phyloP scores from a whole-genome alignment of 2,113 vertebrate species.

The Corythornis vintsioides region DNA sequence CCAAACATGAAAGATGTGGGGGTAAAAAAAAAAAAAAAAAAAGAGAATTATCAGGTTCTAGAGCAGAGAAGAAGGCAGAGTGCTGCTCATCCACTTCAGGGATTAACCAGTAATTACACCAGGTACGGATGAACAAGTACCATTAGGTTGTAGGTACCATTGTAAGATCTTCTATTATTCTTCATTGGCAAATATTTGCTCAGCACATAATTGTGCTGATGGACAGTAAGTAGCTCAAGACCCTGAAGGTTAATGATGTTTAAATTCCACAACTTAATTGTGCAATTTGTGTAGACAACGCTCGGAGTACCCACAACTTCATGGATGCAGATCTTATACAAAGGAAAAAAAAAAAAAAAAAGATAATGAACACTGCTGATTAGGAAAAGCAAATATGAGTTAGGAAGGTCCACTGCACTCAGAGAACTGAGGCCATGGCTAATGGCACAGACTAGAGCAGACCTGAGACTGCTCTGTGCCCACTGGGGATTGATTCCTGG shows the following conservation, averaged over 20 bases:
- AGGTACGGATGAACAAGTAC: not conserved
- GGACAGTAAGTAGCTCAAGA: not conserved
- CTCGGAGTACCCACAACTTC: not conserved
- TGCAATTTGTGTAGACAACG: not conserved
- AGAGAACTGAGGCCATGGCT: not conserved
- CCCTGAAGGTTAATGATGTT: not conserved
- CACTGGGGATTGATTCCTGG: not conserved
- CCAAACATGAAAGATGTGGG: not conserved
- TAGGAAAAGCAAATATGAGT: not conserved
- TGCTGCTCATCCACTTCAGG: not conserved
- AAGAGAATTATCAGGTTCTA: not conserved
- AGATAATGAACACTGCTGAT: not conserved
- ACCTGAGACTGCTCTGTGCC: not conserved
- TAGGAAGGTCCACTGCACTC: not conserved
- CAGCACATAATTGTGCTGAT: accelerated
- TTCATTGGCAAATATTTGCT: not conserved
- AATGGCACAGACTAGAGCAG: not conserved
- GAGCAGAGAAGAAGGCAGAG: not conserved
- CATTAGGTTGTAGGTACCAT: not conserved
- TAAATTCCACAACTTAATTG: not conserved
- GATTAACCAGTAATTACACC: not conserved
- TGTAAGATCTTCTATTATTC: not conserved
- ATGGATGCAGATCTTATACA: not conserved
- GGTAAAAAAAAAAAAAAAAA: too few species aligned
- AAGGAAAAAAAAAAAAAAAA: not conserved